Percentiles rank a stretch among this genome's conserved stretches.
Evolutionary conservation across 1,140 invertebrate species (phyloP).

Genomic region (Camponotus pennsylvanicus): DNA sequence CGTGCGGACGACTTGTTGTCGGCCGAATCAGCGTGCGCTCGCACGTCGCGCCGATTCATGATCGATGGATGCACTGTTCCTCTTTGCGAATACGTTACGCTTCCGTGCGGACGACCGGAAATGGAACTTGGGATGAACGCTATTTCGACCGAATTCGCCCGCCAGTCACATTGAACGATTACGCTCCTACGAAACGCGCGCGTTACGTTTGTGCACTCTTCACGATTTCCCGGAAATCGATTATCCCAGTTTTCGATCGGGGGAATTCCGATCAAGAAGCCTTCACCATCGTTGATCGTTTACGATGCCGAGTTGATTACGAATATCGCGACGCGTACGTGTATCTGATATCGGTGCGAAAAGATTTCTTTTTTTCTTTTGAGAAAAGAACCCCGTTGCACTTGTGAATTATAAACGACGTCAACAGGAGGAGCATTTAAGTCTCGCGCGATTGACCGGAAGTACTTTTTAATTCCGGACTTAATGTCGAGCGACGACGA

Average conservation of each 20-base stretch:
- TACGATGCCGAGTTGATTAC: neutral
- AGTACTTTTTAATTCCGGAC: slow-evolving; percentile 20
- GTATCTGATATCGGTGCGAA: neutral
- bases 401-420: neutral
- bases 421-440: neutral
- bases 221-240: neutral
- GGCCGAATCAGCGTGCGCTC: slow-evolving; percentile 31
- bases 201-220: slow-evolving; percentile 10
- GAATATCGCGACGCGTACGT: neutral
- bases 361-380: too few relatives aligned
- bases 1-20: slow-evolving; percentile 49
- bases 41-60: slow-evolving; percentile 72
- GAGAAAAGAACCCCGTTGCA: neutral
- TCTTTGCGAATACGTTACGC: slow-evolving; percentile 27
- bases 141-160: slow-evolving; percentile 36
- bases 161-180: slow-evolving; percentile 35
- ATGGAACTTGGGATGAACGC: slow-evolving; percentile 37
- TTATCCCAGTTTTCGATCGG: neutral
- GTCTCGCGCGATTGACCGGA: neutral
- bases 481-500: neutral
- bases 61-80: slow-evolving; percentile 64
- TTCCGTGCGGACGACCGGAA: slow-evolving; percentile 46
- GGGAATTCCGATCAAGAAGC: neutral
- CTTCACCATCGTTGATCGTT: neutral
- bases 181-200: slow-evolving; percentile 15